Conservation (phyloP, 2,888 invertebrate species). For the Serripes groenlandicus region DNA sequence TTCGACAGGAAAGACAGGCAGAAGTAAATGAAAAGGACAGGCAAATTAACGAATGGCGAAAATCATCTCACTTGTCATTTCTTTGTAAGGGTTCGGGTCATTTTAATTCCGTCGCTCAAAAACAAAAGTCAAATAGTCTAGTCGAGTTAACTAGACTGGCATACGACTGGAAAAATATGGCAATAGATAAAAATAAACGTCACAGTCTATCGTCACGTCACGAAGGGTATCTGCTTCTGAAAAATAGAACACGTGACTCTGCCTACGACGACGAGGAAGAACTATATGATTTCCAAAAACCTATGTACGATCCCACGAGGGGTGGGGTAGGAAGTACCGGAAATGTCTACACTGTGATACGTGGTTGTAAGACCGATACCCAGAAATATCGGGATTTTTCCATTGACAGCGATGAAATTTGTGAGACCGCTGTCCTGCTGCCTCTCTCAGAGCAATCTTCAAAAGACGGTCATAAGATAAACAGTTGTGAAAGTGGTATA, state of each 20-base stretch:
- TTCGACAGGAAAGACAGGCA: slow-evolving; percentile 27
- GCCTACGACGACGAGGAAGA: slow-evolving; percentile 74
- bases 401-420: slow-evolving; percentile 29
- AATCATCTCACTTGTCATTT: slow-evolving; percentile 71
- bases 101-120: slow-evolving; percentile 63
- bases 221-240: slow-evolving; percentile 73
- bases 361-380: not conserved
- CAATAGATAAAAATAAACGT: slow-evolving; percentile 70
- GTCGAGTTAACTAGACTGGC: slow-evolving; percentile 74
- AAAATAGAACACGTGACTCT: slow-evolving; percentile 68
- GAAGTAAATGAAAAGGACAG: slow-evolving; percentile 55
- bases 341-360: slow-evolving; percentile 10
- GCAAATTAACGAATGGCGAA: slow-evolving; percentile 75
- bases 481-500: slow-evolving; percentile 74
- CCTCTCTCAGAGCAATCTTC: slow-evolving; percentile 1
- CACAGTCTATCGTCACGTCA: slow-evolving; percentile 73
- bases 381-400: not conserved
- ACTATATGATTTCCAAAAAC: slow-evolving; percentile 67
- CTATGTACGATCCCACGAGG: slow-evolving; percentile 7
- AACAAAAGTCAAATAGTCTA: slow-evolving; percentile 76
- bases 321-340: slow-evolving; percentile 3
- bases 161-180: slow-evolving; percentile 60
- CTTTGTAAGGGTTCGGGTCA: slow-evolving; percentile 69
- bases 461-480: slow-evolving; percentile 30
- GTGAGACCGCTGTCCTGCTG: slow-evolving; percentile 47